Conservation (phyloP, 2,113 vertebrate species). For the Scolopax mira region DNA sequence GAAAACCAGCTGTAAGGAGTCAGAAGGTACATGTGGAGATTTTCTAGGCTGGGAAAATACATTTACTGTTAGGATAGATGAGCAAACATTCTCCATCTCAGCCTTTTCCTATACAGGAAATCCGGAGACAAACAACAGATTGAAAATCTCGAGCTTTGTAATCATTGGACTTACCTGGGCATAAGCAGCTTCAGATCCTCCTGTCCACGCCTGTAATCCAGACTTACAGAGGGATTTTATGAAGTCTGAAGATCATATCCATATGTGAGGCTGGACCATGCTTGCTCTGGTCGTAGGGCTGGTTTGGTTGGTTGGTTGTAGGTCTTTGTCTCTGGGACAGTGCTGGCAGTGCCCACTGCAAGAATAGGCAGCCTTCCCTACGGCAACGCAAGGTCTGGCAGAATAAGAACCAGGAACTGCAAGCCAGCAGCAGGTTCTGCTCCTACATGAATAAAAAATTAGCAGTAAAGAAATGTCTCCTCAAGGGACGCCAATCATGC, state of each 20-base stretch:
- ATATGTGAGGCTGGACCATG: fast-evolving
- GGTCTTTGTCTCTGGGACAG: not conserved
- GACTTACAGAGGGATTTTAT: not conserved
- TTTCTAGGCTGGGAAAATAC: not conserved
- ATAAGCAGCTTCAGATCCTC: not conserved
- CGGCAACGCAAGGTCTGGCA: not conserved
- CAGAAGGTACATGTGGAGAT: not conserved
- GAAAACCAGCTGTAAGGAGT: not conserved
- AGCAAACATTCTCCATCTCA: not conserved
- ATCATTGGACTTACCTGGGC: not conserved
- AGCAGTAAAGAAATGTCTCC: not conserved
- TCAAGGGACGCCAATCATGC: not conserved
- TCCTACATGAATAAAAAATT: not conserved
- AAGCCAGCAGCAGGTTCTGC: not conserved
- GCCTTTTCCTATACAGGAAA: not conserved
- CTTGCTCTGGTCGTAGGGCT: not conserved
- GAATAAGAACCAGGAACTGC: not conserved
- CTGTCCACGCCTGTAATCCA: not conserved
- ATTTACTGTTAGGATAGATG: not conserved
- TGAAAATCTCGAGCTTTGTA: not conserved
- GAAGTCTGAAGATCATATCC: not conserved
- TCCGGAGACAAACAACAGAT: not conserved
- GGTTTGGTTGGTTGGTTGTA: not conserved
- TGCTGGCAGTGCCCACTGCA: not conserved
- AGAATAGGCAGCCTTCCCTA: not conserved